A percentile compares a stretch with the other conserved stretches of the same genome.
Evolutionary conservation across 1,140 invertebrate genomes (phyloP).

Genomic region (Orchesella cincta): DNA sequence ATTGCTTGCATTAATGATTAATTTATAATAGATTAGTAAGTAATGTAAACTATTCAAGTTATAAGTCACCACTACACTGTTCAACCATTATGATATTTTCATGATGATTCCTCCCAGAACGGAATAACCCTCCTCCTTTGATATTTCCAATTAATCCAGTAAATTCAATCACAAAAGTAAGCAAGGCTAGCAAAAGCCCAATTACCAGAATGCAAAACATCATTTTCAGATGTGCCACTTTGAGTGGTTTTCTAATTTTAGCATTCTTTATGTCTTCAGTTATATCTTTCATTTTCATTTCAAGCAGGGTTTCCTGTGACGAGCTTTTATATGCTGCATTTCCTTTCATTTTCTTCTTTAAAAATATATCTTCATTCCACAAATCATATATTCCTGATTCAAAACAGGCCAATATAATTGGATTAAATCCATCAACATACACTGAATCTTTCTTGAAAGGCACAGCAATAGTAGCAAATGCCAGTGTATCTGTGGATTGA

Average conservation of each 20-base stretch:
- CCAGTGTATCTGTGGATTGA: not conserved
- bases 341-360: not conserved
- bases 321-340: not conserved
- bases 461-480: not conserved
- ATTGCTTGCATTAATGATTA: no score
- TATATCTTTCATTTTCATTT: not conserved
- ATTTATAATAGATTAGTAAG: no score
- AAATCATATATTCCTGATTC: conserved; percentile 2
- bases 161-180: not conserved
- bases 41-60: no score
- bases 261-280: not conserved
- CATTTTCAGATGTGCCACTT: not conserved
- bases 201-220: not conserved
- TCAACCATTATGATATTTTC: no score
- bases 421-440: not conserved
- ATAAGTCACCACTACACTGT: no score
- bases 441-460: not conserved
- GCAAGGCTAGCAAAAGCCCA: not conserved
- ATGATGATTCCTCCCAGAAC: no score
- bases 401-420: not conserved
- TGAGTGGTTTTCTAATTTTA: not conserved
- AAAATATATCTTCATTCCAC: not conserved
- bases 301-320: no score
- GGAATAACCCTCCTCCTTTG: no score
- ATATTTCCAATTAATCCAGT: no score